Evolutionary conservation across 2,113 vertebrate species (phyloP).

Genomic region (Psophia crepitans): DNA sequence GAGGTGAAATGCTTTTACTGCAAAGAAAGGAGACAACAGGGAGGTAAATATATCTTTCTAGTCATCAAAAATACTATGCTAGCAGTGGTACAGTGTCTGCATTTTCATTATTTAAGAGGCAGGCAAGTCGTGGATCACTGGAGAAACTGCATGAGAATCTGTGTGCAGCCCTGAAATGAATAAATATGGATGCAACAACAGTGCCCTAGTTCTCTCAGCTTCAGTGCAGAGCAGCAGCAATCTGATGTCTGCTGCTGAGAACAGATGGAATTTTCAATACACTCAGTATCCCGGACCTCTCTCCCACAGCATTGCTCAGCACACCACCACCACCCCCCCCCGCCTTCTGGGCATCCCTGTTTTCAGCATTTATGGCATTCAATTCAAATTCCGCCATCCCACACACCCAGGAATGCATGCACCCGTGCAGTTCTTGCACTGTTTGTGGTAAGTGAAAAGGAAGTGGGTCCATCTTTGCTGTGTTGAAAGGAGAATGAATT

Average conservation of each 20-base stretch:
- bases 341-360: not conserved
- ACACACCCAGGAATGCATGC: not conserved
- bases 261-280: not conserved
- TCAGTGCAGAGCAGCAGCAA: not conserved
- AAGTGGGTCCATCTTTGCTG: not conserved
- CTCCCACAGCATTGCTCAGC: not conserved
- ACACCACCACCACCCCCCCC: not conserved
- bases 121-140: not conserved
- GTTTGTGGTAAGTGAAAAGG: not conserved
- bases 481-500: constrained; percentile 7
- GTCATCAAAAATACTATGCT: not conserved
- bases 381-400: not conserved
- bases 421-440: not conserved
- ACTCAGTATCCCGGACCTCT: not conserved
- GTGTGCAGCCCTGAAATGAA: not conserved
- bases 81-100: not conserved
- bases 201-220: not conserved
- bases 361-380: not conserved
- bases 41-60: not conserved
- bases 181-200: not conserved
- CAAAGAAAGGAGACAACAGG: constrained; percentile 2
- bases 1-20: constrained; percentile 69
- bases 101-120: not conserved
- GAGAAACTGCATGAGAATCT: not conserved
- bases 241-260: not conserved